These are phyloP conservation scores for Erebia epiphron DNA, from an alignment of 2,888 invertebrate species.

Conservation along the genomic window DNA sequence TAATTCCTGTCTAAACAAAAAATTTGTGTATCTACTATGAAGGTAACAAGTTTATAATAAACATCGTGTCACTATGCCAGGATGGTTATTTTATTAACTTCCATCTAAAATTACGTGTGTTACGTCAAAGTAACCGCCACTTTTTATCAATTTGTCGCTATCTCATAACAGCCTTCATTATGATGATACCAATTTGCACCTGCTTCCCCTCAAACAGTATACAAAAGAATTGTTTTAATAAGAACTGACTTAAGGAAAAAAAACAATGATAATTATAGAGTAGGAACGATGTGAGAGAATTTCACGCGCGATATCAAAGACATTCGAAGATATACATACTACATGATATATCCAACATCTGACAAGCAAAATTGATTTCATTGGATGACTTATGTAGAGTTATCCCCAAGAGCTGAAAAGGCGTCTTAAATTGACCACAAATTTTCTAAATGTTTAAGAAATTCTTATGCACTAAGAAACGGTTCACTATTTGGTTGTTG, in stretches of 20 bases:
- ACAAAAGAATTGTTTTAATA: slow-evolving; percentile 33
- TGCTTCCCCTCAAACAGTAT: slow-evolving; percentile 29
- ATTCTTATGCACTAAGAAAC: too few species aligned
- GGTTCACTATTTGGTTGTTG: too few species aligned
- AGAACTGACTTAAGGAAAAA: not conserved
- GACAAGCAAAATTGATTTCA: too few species aligned
- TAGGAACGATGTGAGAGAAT: not conserved
- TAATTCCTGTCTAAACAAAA: too few species aligned
- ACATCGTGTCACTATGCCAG: not conserved
- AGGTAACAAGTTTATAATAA: not conserved
- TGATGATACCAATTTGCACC: slow-evolving; percentile 30
- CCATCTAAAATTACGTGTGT: slow-evolving; percentile 19
- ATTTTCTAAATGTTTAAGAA: too few species aligned
- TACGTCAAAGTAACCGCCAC: slow-evolving; percentile 20
- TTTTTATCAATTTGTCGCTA: slow-evolving; percentile 23
- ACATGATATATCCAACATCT: too few species aligned
- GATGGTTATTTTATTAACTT: slow-evolving; percentile 4
- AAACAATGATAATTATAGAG: not conserved
- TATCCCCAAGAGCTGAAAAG: too few species aligned
- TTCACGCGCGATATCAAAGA: too few species aligned
- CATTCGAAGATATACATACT: too few species aligned
- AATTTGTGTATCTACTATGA: not conserved
- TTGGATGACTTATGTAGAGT: too few species aligned
- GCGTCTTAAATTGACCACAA: too few species aligned
- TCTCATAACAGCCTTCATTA: slow-evolving; percentile 30